Percentiles rank a stretch among this genome's conserved stretches.
phyloP scores from a whole-genome alignment of 2,888 invertebrate genomes.

The Apotomis turbidana region DNA sequence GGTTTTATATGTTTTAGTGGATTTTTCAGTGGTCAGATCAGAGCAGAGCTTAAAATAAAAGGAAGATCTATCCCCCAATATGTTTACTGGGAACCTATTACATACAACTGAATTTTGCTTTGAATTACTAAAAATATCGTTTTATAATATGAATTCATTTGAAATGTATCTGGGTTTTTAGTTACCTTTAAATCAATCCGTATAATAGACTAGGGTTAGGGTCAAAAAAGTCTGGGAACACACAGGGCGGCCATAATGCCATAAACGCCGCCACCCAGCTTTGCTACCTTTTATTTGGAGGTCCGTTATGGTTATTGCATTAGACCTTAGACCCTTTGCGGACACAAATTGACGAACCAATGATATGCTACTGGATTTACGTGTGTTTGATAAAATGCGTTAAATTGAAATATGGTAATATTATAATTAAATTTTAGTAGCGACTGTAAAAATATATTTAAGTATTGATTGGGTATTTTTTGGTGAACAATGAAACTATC shows the following conservation, averaged over 20 bases:
- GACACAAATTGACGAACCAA: constrained; percentile 24
- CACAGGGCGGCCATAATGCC: constrained; percentile 53
- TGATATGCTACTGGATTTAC: constrained; percentile 17
- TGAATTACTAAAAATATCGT: too few relatives aligned
- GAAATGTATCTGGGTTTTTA: background rate
- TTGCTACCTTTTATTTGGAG: constrained; percentile 54
- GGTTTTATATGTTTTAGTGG: too few relatives aligned
- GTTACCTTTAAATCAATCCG: constrained; percentile 21
- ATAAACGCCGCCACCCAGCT: constrained; percentile 63
- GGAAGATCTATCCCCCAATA: too few relatives aligned
- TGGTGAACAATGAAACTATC: too few relatives aligned
- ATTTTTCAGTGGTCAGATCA: too few relatives aligned
- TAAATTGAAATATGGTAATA: constrained; percentile 5
- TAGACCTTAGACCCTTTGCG: constrained; percentile 39
- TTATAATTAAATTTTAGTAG: too few relatives aligned
- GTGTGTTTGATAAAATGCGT: constrained; percentile 19
- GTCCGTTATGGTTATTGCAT: constrained; percentile 44
- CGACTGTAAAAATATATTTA: too few relatives aligned
- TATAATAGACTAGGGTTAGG: constrained; percentile 21
- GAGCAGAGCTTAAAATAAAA: too few relatives aligned
- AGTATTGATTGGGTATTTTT: too few relatives aligned
- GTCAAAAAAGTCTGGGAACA: constrained; percentile 53
- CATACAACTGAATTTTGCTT: too few relatives aligned
- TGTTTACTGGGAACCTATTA: too few relatives aligned
- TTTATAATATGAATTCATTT: too few relatives aligned